Conservation (phyloP, 2,797 vertebrate genomes). For the Synaphobranchus kaupii region DNA sequence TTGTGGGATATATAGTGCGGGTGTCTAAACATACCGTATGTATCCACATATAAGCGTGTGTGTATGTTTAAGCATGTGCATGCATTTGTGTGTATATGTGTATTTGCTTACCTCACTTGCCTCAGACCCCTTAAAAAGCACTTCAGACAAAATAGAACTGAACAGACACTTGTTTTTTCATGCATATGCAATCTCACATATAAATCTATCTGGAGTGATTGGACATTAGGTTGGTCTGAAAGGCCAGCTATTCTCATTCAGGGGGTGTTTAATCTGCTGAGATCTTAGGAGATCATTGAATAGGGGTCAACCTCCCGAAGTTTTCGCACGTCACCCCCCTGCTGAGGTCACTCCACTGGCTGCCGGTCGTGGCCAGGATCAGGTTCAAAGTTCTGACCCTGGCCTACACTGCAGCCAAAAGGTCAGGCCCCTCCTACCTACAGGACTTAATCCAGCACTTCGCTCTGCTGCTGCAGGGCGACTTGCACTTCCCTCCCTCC, state of each 20-base stretch:
- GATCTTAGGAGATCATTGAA: background rate
- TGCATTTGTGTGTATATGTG: background rate
- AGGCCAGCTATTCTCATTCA: background rate
- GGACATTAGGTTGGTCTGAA: background rate
- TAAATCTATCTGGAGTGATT: background rate
- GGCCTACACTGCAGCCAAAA: too few relatives aligned
- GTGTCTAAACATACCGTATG: background rate
- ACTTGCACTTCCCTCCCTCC: too few relatives aligned
- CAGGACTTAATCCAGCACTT: too few relatives aligned
- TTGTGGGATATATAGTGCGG: background rate
- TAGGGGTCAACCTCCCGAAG: too few relatives aligned
- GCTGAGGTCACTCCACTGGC: too few relatives aligned
- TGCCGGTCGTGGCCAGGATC: too few relatives aligned
- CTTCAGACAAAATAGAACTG: background rate
- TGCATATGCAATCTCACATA: background rate
- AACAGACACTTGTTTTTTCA: background rate
- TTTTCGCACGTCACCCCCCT: too few relatives aligned
- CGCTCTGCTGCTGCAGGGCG: too few relatives aligned
- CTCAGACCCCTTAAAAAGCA: background rate
- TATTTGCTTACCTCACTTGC: background rate
- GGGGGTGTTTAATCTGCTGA: background rate
- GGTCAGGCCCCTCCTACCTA: too few relatives aligned
- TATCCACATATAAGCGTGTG: slow-evolving; percentile 17
- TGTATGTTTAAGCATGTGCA: background rate
- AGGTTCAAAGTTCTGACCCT: too few relatives aligned